These are phyloP conservation scores for Leptopilina myrica DNA, from an alignment of 2,888 invertebrate species.

Conservation along the genomic window DNA sequence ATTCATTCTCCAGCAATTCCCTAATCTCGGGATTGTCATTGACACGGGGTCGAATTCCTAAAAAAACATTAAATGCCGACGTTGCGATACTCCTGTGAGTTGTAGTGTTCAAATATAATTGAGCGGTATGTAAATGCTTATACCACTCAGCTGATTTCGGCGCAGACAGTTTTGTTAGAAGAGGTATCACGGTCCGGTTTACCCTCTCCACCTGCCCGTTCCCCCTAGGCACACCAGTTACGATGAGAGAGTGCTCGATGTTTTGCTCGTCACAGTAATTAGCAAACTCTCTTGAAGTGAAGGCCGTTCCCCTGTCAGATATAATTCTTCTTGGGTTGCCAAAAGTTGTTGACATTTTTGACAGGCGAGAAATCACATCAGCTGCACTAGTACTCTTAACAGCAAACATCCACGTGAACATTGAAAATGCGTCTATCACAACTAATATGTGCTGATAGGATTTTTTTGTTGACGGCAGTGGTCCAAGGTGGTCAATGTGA, in stretches of 20 bases:
- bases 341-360: constrained; percentile 64
- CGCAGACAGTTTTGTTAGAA: too few relatives aligned
- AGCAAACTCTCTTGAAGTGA: constrained; percentile 58
- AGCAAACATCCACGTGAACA: constrained; percentile 43
- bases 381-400: constrained; percentile 37
- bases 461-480: constrained; percentile 32
- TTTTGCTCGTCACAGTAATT: constrained; percentile 61
- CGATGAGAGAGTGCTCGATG: too few relatives aligned
- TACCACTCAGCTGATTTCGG: too few relatives aligned
- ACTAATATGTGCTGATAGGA: constrained; percentile 45
- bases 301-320: constrained; percentile 57
- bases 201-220: too few relatives aligned
- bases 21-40: too few relatives aligned
- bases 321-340: constrained; percentile 69
- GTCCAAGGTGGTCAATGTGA: constrained; percentile 40
- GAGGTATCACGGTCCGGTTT: too few relatives aligned
- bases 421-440: constrained; percentile 39
- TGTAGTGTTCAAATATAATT: too few relatives aligned
- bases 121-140: too few relatives aligned
- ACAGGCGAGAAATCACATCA: constrained; percentile 60
- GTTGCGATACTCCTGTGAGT: too few relatives aligned
- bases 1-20: too few relatives aligned
- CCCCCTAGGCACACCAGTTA: not conserved
- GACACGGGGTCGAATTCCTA: too few relatives aligned
- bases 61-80: too few relatives aligned